Conservation (phyloP, 2,113 vertebrate species). For the Sander lucioperca region DNA sequence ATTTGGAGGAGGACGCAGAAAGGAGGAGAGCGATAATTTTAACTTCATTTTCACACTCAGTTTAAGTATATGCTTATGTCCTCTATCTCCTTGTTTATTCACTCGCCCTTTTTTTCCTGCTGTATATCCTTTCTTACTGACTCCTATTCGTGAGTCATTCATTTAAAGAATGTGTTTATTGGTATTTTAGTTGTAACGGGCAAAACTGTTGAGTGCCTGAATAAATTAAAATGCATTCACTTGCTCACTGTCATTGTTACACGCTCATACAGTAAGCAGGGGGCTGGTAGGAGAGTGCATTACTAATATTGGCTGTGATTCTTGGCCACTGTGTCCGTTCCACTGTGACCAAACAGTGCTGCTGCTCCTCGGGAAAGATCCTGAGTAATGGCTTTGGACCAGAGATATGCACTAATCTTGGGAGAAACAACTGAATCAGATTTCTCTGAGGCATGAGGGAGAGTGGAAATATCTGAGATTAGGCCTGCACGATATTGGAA, state of each 20-base stretch:
- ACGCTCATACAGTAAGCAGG: neutral
- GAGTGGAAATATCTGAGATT: neutral
- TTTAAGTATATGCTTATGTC: too few species aligned
- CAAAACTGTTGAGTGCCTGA: slow-evolving; percentile 15
- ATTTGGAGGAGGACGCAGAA: neutral
- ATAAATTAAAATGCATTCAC: slow-evolving; percentile 16
- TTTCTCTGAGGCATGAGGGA: neutral
- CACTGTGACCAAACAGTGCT: slow-evolving; percentile 25
- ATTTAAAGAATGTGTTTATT: slow-evolving; percentile 15
- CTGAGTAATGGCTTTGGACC: slow-evolving; percentile 45
- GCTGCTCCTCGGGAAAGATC: slow-evolving; percentile 23
- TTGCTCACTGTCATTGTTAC: neutral
- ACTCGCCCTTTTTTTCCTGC: neutral
- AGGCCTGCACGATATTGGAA: too few species aligned
- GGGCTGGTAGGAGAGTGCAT: slow-evolving; percentile 21
- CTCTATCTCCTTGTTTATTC: neutral
- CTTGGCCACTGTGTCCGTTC: slow-evolving; percentile 34
- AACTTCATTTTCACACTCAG: neutral
- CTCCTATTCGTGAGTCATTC: neutral
- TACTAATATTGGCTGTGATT: slow-evolving; percentile 45
- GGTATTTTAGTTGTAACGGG: slow-evolving; percentile 7
- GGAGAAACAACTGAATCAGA: slow-evolving; percentile 33
- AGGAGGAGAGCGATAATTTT: slow-evolving; percentile 1
- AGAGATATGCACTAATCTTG: slow-evolving; percentile 42
- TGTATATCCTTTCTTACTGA: neutral